Percentiles rank a stretch among this genome's conserved stretches.
These are phyloP conservation scores for Zaprionus inermis DNA, from an alignment of 1,140 invertebrate species.

Conservation along the genomic window DNA sequence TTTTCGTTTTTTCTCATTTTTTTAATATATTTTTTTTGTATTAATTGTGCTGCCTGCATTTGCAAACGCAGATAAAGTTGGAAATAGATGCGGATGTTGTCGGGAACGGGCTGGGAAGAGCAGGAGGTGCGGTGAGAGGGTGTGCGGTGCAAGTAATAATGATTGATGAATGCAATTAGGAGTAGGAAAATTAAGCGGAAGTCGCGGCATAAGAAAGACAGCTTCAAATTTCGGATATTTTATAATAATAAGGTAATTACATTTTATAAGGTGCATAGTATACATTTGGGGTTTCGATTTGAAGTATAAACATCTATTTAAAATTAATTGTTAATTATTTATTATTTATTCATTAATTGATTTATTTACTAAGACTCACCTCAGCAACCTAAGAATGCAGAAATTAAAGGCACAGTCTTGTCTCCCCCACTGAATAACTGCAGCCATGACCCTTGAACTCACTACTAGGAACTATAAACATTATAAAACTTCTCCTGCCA, in stretches of 20 bases:
- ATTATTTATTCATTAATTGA: too few relatives aligned
- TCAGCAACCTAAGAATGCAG: too few relatives aligned
- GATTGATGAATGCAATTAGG: constrained; percentile 76
- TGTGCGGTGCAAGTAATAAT: constrained; percentile 45
- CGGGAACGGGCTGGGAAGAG: constrained; percentile 4
- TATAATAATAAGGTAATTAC: too few relatives aligned
- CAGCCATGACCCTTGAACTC: not conserved
- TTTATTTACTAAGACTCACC: too few relatives aligned
- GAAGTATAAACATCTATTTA: too few relatives aligned
- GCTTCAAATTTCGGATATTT: too few relatives aligned
- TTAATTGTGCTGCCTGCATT: constrained; percentile 37
- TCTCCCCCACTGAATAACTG: not conserved
- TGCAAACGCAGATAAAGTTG: constrained; percentile 44
- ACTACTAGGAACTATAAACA: not conserved
- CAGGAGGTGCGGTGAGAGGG: not conserved
- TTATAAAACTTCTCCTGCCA: not conserved
- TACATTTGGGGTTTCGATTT: too few relatives aligned
- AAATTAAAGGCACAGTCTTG: too few relatives aligned
- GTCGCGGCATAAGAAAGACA: not conserved
- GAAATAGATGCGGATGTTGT: constrained; percentile 35
- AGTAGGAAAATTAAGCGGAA: not conserved
- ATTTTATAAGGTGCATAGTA: too few relatives aligned
- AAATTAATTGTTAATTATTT: too few relatives aligned
- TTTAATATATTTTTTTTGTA: constrained; percentile 24
- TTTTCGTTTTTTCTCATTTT: constrained; percentile 5